Evolutionary conservation across 2,797 vertebrate species (phyloP).

Genomic region (Pitangus sulphuratus): DNA sequence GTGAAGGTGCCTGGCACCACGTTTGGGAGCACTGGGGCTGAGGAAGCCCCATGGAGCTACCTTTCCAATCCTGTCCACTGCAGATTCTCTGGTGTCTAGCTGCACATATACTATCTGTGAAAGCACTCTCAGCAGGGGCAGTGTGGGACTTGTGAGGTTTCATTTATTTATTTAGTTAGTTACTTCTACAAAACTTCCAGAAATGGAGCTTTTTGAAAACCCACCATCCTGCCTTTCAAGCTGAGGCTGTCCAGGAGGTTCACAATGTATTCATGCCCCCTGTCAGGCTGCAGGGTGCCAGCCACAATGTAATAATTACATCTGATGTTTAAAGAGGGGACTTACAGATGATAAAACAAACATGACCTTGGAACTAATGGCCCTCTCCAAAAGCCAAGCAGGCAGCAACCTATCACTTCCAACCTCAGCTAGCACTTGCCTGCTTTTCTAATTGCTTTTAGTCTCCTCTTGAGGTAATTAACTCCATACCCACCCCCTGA

Average conservation of each 20-base stretch:
- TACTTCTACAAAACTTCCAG: not conserved
- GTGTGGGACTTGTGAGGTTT: not conserved
- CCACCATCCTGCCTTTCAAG: not conserved
- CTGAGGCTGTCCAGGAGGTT: not conserved
- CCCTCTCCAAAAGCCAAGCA: not conserved
- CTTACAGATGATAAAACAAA: not conserved
- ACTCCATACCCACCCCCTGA: not conserved
- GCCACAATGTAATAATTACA: not conserved
- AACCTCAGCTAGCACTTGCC: not conserved
- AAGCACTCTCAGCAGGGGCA: not conserved
- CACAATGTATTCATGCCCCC: not conserved
- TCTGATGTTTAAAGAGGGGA: not conserved
- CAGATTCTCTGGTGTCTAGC: not conserved
- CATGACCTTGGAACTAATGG: not conserved
- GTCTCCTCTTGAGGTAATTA: not conserved
- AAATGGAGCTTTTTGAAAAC: not conserved
- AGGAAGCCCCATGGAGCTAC: not conserved
- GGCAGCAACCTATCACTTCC: not conserved
- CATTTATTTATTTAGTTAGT: not conserved
- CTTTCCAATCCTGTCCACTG: not conserved
- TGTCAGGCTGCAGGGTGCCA: not conserved
- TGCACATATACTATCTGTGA: rapidly evolving
- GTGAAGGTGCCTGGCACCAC: not conserved
- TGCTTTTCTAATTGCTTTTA: not conserved
- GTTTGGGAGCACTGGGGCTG: not conserved